These are phyloP conservation scores for Alauda arvensis DNA, from an alignment of 2,797 vertebrate genomes.

Conservation along the genomic window DNA sequence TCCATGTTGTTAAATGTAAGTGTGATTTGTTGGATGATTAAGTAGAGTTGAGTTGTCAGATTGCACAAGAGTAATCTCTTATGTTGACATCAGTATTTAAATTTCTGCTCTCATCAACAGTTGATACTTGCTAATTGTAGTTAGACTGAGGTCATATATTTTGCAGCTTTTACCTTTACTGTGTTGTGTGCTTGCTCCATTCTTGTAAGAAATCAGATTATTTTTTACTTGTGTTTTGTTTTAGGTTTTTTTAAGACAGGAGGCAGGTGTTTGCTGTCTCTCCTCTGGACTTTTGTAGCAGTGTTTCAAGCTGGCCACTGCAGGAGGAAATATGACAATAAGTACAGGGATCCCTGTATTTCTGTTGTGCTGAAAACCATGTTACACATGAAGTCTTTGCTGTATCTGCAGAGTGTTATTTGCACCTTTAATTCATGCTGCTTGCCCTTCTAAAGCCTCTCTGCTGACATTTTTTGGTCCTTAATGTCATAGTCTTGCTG, in stretches of 20 bases:
- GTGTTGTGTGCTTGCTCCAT: not conserved
- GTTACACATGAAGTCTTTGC: not conserved
- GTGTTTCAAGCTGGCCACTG: not conserved
- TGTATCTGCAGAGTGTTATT: not conserved
- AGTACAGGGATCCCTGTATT: slow-evolving; percentile 1
- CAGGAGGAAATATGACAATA: not conserved
- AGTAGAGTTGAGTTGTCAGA: not conserved
- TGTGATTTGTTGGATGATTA: not conserved
- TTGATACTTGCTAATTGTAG: not conserved
- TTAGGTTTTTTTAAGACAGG: not conserved
- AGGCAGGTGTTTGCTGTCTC: not conserved
- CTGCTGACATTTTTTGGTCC: not conserved
- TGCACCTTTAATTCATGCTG: not conserved
- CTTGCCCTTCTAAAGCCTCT: not conserved
- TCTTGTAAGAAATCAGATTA: not conserved
- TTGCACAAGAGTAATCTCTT: not conserved
- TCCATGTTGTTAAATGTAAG: slow-evolving; percentile 94
- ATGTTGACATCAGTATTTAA: not conserved
- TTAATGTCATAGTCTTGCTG: not conserved
- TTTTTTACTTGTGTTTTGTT: not conserved
- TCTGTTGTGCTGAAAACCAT: not conserved
- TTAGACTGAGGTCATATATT: not conserved
- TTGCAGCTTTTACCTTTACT: not conserved
- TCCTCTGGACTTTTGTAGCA: not conserved
- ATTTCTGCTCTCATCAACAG: not conserved